phyloP scores from a whole-genome alignment of 2,113 vertebrate species.

The Silurus meridionalis region DNA sequence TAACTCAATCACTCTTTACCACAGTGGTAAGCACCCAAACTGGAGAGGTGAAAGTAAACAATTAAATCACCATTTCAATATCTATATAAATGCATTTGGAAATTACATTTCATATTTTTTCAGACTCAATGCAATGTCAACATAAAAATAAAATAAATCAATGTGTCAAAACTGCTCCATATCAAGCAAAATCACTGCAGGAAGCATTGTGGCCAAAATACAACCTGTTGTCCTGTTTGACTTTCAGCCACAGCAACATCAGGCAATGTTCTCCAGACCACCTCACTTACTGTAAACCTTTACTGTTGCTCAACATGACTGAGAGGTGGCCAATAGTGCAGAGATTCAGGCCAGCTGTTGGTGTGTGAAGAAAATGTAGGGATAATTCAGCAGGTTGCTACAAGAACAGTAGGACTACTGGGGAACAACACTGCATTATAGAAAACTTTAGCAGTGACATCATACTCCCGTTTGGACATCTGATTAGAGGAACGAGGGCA shows the following conservation, averaged over 20 bases:
- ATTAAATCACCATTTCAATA: neutral
- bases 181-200: neutral
- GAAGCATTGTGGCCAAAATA: neutral
- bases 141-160: no score
- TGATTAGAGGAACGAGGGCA: constrained; percentile 28
- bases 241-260: neutral
- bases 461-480: constrained; percentile 23
- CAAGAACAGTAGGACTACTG: neutral
- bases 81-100: neutral
- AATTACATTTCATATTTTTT: neutral
- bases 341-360: neutral
- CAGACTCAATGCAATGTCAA: no score
- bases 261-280: neutral
- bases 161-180: neutral
- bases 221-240: neutral
- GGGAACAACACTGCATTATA: neutral
- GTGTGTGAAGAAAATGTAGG: neutral
- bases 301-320: neutral
- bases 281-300: neutral
- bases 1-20: no score
- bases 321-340: neutral
- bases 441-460: constrained; percentile 16
- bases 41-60: no score
- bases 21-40: neutral
- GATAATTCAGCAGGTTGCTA: constrained; percentile 29